Conservation (phyloP, 2,113 vertebrate species). For the Argyrosomus japonicus region DNA sequence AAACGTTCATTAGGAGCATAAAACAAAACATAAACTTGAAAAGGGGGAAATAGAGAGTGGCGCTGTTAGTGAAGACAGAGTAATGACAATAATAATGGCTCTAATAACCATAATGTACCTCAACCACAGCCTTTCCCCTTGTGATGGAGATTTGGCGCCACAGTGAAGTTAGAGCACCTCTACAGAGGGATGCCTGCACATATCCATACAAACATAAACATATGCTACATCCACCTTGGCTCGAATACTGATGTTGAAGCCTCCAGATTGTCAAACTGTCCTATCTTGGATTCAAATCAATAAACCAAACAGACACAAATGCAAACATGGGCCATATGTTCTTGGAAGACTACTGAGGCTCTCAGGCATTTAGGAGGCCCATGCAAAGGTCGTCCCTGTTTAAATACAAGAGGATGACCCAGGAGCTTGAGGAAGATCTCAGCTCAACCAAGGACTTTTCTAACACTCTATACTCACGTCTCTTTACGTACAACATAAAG, state of each 20-base stretch:
- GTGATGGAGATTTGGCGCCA: slow-evolving; percentile 25
- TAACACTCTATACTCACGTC: not conserved
- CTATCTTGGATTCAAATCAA: slow-evolving; percentile 44
- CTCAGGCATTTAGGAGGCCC: slow-evolving; percentile 39
- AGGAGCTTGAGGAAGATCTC: not conserved
- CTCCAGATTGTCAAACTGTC: slow-evolving; percentile 50
- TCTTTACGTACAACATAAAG: slow-evolving; percentile 11
- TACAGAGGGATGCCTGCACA: slow-evolving; percentile 28
- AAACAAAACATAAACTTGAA: slow-evolving; percentile 40
- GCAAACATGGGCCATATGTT: slow-evolving; percentile 47
- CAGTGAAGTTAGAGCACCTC: slow-evolving; percentile 54
- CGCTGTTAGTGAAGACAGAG: slow-evolving; percentile 52
- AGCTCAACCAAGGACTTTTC: not conserved
- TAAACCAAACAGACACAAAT: slow-evolving; percentile 39
- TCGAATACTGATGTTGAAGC: slow-evolving; percentile 13
- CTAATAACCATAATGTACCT: slow-evolving; percentile 59
- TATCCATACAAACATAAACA: slow-evolving; percentile 28
- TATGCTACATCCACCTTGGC: slow-evolving; percentile 19
- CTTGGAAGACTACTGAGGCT: slow-evolving; percentile 21
- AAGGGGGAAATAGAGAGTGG: slow-evolving; percentile 14
- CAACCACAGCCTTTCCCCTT: slow-evolving; percentile 30
- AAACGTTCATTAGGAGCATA: slow-evolving; percentile 44
- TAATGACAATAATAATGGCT: slow-evolving; percentile 63
- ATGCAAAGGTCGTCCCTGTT: slow-evolving; percentile 21
- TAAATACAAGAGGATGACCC: not conserved